Percentiles rank a stretch among this genome's conserved stretches.
Conservation (phyloP, 23 tunicate species). For the Trididemnum clinides region DNA sequence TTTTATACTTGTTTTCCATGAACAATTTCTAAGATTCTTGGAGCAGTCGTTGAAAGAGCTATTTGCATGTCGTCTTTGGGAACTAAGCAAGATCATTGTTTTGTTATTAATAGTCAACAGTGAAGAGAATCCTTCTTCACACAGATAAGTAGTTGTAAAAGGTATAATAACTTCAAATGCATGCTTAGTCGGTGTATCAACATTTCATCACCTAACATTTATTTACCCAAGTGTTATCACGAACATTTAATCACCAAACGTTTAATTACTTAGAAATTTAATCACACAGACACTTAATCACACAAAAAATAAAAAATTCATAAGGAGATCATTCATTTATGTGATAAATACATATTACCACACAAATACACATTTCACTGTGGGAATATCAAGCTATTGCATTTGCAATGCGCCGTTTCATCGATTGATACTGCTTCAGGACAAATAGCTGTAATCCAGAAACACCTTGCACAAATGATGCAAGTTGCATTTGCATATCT, state of each 20-base stretch:
- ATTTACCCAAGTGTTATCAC: too few species aligned
- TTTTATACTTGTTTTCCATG: background rate
- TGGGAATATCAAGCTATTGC: background rate
- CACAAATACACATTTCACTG: background rate
- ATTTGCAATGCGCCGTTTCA: constrained; percentile 9
- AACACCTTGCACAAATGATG: background rate
- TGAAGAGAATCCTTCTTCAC: constrained; percentile 1
- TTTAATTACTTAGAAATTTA: too few species aligned
- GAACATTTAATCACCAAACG: too few species aligned
- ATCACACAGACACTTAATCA: too few species aligned
- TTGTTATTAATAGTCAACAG: constrained; percentile 1
- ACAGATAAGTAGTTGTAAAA: constrained; percentile 23
- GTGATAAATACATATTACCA: background rate
- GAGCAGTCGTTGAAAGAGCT: constrained; percentile 6
- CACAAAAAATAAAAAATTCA: too few species aligned
- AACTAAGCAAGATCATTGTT: background rate
- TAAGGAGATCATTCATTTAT: background rate
- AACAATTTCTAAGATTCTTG: background rate
- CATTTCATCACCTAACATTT: too few species aligned
- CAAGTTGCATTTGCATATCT: constrained; percentile 15
- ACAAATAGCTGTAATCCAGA: constrained; percentile 8
- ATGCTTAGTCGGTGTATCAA: background rate
- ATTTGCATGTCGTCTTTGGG: constrained; percentile 1
- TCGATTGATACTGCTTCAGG: constrained; percentile 7
- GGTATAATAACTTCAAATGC: constrained; percentile 27